Conservation (phyloP, 2,113 vertebrate species). For the Amphiprion percula region DNA sequence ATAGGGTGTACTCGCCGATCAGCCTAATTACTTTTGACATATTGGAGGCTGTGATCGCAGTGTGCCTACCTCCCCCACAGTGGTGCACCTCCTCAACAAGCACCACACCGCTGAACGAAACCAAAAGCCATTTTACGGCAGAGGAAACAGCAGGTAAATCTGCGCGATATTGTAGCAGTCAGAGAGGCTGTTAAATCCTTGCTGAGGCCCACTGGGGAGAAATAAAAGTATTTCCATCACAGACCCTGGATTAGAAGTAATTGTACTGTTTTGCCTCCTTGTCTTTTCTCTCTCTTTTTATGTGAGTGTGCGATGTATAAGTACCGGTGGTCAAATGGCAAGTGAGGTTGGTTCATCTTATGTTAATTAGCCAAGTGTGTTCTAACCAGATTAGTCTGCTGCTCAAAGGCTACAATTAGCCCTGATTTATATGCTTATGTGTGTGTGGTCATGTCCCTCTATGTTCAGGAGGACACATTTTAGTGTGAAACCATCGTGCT, state of each 20-base stretch:
- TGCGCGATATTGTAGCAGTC: slow-evolving; percentile 46
- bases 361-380: slow-evolving; percentile 52
- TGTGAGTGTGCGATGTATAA: slow-evolving; percentile 11
- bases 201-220: slow-evolving; percentile 63
- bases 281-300: background rate
- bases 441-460: background rate
- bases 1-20: slow-evolving; percentile 67
- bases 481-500: too few relatives aligned
- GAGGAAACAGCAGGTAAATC: slow-evolving; percentile 73
- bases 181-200: slow-evolving; percentile 65
- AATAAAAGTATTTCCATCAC: slow-evolving; percentile 69
- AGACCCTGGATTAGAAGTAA: slow-evolving; percentile 56
- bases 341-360: slow-evolving; percentile 49
- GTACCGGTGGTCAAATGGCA: slow-evolving; percentile 51
- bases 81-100: slow-evolving; percentile 34
- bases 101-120: slow-evolving; percentile 42
- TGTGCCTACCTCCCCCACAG: slow-evolving; percentile 59
- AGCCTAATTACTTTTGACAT: slow-evolving; percentile 82
- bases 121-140: slow-evolving; percentile 49
- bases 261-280: slow-evolving; percentile 39
- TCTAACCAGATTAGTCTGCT: slow-evolving; percentile 35
- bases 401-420: slow-evolving; percentile 45
- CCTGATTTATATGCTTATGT: slow-evolving; percentile 30
- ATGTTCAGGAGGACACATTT: too few relatives aligned
- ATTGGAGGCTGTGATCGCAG: slow-evolving; percentile 72